phyloP scores from a whole-genome alignment of 1,140 invertebrate species.

The Cotesia typhae region DNA sequence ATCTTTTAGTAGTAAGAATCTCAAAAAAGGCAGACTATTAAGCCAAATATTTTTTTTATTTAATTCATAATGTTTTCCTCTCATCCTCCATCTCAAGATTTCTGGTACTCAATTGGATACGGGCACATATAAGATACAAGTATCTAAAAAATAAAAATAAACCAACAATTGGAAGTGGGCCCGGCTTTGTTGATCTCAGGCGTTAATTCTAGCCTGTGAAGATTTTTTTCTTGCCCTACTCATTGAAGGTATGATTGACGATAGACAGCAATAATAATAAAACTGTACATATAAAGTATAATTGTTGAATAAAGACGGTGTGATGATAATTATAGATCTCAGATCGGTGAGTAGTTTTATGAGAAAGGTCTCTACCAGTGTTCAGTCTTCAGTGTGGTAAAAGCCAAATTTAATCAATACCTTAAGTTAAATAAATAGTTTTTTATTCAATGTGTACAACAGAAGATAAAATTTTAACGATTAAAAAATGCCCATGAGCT shows the following conservation, averaged over 20 bases:
- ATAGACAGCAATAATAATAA: conserved; percentile 41
- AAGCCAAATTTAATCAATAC: not conserved
- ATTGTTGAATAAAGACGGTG: conserved; percentile 43
- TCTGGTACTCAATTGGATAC: not conserved
- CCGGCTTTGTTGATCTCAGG: conserved; percentile 63
- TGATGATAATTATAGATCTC: conserved; percentile 59
- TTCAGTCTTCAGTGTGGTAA: not conserved
- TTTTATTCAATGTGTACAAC: not conserved
- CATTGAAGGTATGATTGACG: conserved; percentile 13
- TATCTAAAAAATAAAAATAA: not conserved
- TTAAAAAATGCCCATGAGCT: not conserved
- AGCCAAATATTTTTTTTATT: not conserved
- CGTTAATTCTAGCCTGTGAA: conserved; percentile 61
- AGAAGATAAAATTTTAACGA: not conserved
- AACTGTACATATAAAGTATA: not conserved
- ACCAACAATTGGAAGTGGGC: not conserved
- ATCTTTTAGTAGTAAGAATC: no score
- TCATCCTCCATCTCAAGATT: not conserved
- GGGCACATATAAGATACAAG: not conserved
- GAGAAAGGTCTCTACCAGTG: conserved; percentile 33
- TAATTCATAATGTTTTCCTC: not conserved
- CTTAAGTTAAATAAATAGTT: not conserved
- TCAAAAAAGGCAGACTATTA: not conserved
- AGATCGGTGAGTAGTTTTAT: conserved; percentile 47
- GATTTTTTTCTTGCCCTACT: conserved; percentile 36